Conservation (phyloP, 2,797 vertebrate species). For the Coranthus polyacanthus region DNA sequence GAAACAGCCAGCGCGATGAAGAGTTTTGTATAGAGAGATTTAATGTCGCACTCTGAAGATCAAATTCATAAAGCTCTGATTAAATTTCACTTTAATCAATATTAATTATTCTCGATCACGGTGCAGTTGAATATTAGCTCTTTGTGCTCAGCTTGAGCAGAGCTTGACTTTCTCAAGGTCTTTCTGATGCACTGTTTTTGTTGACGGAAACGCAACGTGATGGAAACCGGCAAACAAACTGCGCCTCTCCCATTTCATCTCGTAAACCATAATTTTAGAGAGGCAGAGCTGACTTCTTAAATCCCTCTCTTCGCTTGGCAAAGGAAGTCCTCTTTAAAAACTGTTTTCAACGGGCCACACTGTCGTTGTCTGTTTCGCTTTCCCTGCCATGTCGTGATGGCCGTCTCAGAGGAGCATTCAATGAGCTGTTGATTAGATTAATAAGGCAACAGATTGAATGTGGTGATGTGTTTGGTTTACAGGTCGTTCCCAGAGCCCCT, state of each 20-base stretch:
- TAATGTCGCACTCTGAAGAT: background rate
- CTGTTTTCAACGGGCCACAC: slow-evolving; percentile 45
- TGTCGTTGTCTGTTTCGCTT: slow-evolving; percentile 74
- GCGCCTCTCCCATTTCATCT: slow-evolving; percentile 37
- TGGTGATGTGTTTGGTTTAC: slow-evolving; percentile 81
- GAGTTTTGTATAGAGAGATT: background rate
- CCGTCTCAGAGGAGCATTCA: slow-evolving; percentile 71
- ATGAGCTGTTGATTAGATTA: slow-evolving; percentile 81
- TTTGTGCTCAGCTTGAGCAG: background rate
- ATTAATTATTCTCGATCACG: background rate
- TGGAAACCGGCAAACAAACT: slow-evolving; percentile 29
- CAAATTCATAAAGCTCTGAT: background rate
- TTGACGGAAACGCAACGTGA: slow-evolving; percentile 27
- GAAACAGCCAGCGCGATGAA: slow-evolving; percentile 25
- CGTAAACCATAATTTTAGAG: slow-evolving; percentile 33
- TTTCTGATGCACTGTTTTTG: slow-evolving; percentile 1
- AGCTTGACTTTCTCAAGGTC: slow-evolving; percentile 21
- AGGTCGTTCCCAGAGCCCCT: slow-evolving; percentile 71
- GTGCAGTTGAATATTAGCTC: background rate
- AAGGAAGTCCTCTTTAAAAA: slow-evolving; percentile 51
- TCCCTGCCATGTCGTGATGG: slow-evolving; percentile 54
- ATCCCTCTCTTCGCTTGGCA: slow-evolving; percentile 38
- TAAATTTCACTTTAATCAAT: background rate
- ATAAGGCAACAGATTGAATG: slow-evolving; percentile 80
- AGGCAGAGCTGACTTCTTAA: slow-evolving; percentile 31